These are phyloP conservation scores for Vulpes vulpes DNA, from an alignment of 2,113 vertebrate species.

Conservation along the genomic window DNA sequence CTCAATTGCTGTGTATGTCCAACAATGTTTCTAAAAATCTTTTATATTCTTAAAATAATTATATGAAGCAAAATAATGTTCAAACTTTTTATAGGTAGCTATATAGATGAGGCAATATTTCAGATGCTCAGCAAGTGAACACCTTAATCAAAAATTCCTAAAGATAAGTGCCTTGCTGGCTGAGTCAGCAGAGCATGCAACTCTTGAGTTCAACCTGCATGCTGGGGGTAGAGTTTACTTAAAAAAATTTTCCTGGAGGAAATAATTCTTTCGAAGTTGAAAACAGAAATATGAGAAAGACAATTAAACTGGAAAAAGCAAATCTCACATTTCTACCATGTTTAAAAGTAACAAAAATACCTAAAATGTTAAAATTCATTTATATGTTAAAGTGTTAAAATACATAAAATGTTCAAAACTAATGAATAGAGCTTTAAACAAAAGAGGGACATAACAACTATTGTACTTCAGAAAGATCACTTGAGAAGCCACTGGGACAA, in stretches of 20 bases:
- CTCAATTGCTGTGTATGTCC: not conserved
- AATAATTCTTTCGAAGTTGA: conserved; percentile 45
- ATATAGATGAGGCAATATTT: conserved; percentile 31
- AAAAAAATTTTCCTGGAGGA: not conserved
- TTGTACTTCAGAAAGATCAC: conserved; percentile 20
- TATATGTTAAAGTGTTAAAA: not conserved
- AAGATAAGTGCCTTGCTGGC: not conserved
- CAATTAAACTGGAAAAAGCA: conserved; percentile 34
- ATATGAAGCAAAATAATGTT: conserved; percentile 47
- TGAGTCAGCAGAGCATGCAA: not conserved
- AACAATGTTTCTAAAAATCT: conserved; percentile 11
- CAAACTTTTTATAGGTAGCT: not conserved
- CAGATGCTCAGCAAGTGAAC: not conserved
- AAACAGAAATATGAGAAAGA: conserved; percentile 25
- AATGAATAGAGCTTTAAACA: conserved; percentile 3
- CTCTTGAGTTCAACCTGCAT: not conserved
- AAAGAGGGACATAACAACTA: not conserved
- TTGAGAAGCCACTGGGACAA: not conserved
- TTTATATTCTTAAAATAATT: conserved; percentile 5
- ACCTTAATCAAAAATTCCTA: not conserved
- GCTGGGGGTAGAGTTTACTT: not conserved
- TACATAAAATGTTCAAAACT: conserved; percentile 35
- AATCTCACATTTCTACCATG: not conserved
- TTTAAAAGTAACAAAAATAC: conserved; percentile 33
- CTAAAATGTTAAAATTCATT: conserved; percentile 19